Percentiles rank a stretch among this genome's conserved stretches.
Conservation (phyloP, 1,140 invertebrate species). For the Parapsyche elsis region DNA sequence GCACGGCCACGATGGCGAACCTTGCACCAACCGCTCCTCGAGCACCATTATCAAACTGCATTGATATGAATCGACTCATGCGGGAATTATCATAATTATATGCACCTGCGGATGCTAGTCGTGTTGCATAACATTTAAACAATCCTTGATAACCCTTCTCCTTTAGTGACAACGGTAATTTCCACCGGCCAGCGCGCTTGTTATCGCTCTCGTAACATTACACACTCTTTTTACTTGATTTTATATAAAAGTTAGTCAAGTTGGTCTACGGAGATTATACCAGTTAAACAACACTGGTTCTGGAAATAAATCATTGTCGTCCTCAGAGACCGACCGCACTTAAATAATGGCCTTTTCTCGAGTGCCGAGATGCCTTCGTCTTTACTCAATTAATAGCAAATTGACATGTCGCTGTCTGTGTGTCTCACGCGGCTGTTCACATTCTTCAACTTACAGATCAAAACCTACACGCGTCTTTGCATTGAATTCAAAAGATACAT, state of each 20-base stretch:
- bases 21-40: slow-evolving; percentile 24
- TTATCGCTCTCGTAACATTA: no score
- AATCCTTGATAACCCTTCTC: no score
- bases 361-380: not conserved
- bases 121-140: not conserved
- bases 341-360: slow-evolving; percentile 1
- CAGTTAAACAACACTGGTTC: not conserved
- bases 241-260: no score
- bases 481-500: no score
- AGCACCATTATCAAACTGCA: slow-evolving; percentile 34
- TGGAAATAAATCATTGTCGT: not conserved
- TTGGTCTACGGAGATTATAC: not conserved
- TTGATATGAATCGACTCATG: slow-evolving; percentile 28
- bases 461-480: no score
- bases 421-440: not conserved
- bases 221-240: no score
- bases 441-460: no score
- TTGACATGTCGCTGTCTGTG: slow-evolving; percentile 7
- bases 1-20: slow-evolving; percentile 38
- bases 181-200: no score
- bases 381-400: slow-evolving; percentile 10
- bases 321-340: not conserved
- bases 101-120: not conserved
- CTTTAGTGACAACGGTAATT: no score
- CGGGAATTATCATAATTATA: slow-evolving; percentile 40